A percentile compares a stretch with the other conserved stretches of the same genome.
These are phyloP conservation scores for rat (Rattus norvegicus) DNA, from an alignment of 2,113 vertebrate genomes.

Conservation along the genomic window DNA sequence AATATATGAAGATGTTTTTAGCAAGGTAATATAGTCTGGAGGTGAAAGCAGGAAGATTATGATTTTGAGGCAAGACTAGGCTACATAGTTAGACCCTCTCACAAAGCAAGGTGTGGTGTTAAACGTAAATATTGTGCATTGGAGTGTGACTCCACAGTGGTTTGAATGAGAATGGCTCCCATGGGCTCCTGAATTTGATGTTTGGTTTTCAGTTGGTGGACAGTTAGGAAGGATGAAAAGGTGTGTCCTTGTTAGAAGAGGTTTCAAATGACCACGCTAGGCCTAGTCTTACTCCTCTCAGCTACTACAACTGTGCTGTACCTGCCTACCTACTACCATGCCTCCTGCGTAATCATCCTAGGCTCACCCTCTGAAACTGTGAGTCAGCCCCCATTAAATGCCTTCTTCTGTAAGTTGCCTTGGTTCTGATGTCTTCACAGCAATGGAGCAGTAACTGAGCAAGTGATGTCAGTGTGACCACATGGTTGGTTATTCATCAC, in stretches of 20 bases:
- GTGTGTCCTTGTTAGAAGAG: neutral
- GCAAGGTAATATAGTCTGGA: neutral
- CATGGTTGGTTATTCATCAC: neutral
- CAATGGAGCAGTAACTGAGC: neutral
- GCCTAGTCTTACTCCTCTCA: neutral
- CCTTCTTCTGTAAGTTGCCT: neutral
- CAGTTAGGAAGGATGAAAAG: neutral
- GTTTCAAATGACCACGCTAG: neutral
- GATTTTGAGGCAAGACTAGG: neutral
- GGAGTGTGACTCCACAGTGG: slow-evolving; percentile 2
- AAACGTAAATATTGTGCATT: slow-evolving; percentile 9
- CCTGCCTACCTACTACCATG: neutral
- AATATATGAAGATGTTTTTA: slow-evolving; percentile 37
- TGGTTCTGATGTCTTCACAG: neutral
- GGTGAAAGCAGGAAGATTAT: neutral
- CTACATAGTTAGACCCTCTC: neutral
- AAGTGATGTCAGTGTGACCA: neutral
- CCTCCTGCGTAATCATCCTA: neutral
- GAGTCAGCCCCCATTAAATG: neutral
- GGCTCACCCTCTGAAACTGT: neutral
- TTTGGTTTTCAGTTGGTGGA: neutral
- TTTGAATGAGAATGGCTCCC: neutral
- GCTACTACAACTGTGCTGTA: neutral
- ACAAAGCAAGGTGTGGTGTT: slow-evolving; percentile 14
- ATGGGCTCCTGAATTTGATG: neutral